A percentile compares a stretch with the other conserved stretches of the same genome.
These are phyloP conservation scores for Pelobates fuscus DNA, from an alignment of 2,113 vertebrate genomes.

Conservation along the genomic window DNA sequence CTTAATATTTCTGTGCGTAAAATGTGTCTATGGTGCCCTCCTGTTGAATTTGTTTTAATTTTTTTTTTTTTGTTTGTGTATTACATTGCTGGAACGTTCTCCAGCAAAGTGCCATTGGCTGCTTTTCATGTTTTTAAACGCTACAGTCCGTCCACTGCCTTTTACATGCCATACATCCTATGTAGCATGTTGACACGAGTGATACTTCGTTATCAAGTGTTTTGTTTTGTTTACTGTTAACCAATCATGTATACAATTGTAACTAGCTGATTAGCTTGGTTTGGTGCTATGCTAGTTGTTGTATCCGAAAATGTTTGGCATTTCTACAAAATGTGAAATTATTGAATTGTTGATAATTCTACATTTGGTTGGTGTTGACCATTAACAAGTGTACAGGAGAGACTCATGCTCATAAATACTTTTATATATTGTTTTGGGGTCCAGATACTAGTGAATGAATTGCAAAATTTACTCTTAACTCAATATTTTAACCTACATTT, in stretches of 20 bases:
- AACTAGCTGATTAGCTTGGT: conserved; percentile 62
- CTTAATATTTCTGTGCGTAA: conserved; percentile 84
- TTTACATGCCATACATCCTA: conserved; percentile 78
- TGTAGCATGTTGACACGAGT: conserved; percentile 73
- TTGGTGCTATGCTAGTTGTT: conserved; percentile 70
- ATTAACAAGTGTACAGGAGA: too few species aligned
- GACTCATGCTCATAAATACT: too few species aligned
- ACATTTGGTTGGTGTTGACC: too few species aligned
- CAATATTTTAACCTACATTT: too few species aligned
- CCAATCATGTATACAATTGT: conserved; percentile 68
- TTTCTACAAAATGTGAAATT: conserved; percentile 12
- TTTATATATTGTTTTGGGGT: too few species aligned
- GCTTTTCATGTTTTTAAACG: conserved; percentile 18
- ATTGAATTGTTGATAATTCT: neutral
- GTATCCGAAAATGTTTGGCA: conserved; percentile 12
- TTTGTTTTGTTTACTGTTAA: conserved; percentile 72
- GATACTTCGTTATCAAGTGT: conserved; percentile 75
- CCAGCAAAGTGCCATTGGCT: conserved; percentile 25
- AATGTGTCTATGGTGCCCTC: conserved; percentile 76
- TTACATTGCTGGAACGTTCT: conserved; percentile 6
- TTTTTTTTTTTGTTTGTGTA: conserved; percentile 9
- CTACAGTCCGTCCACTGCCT: conserved; percentile 76
- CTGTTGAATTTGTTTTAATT: conserved; percentile 51
- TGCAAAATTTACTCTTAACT: too few species aligned
- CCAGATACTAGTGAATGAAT: too few species aligned